These are phyloP conservation scores for Idaea straminata DNA, from an alignment of 2,888 invertebrate species.

Conservation along the genomic window DNA sequence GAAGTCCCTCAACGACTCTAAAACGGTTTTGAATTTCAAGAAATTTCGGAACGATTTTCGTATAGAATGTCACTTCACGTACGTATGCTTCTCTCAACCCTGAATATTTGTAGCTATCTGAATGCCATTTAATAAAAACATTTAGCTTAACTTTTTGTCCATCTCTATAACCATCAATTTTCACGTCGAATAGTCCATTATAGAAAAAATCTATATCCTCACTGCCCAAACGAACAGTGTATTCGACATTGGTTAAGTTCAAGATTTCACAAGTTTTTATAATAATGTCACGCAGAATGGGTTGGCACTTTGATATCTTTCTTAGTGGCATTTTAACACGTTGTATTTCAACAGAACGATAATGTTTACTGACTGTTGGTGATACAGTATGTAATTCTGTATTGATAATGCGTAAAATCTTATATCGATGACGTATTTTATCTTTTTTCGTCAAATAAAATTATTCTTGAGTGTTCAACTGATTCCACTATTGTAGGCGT, in stretches of 20 bases:
- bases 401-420: not conserved
- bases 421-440: not conserved
- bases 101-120: constrained; percentile 41
- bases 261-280: constrained; percentile 45
- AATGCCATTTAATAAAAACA: constrained; percentile 55
- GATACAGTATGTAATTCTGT: not conserved
- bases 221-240: constrained; percentile 40
- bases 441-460: not conserved
- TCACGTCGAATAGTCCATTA: constrained; percentile 46
- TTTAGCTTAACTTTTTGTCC: constrained; percentile 45
- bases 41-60: constrained; percentile 42
- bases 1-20: constrained; percentile 55
- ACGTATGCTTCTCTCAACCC: constrained; percentile 50
- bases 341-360: constrained; percentile 13
- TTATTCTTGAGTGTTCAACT: not conserved
- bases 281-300: constrained; percentile 51
- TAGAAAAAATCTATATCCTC: constrained; percentile 54
- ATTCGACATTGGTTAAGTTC: constrained; percentile 41
- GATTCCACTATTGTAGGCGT: not conserved
- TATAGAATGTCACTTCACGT: constrained; percentile 50
- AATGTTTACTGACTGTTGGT: constrained; percentile 11
- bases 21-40: constrained; percentile 49
- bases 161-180: constrained; percentile 44
- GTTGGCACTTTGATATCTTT: constrained; percentile 52
- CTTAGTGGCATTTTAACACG: constrained; percentile 47